phyloP scores from a whole-genome alignment of 2,888 invertebrate genomes.

The Lochmaea crataegi region DNA sequence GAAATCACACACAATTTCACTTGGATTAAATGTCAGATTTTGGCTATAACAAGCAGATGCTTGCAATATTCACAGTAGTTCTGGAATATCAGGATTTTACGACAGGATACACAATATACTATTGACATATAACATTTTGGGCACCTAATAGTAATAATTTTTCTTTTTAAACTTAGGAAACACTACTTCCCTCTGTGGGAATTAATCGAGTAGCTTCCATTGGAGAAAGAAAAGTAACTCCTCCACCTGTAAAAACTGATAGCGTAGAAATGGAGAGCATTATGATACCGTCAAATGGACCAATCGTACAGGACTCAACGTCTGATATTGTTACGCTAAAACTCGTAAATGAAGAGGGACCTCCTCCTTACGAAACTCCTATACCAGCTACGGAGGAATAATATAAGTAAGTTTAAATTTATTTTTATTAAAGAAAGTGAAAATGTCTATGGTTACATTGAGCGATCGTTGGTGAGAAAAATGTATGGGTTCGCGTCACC shows the following conservation, averaged over 20 bases:
- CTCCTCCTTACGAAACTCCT: constrained; percentile 57
- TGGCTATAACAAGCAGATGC: too few relatives aligned
- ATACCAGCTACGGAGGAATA: constrained; percentile 1
- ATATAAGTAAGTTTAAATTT: background rate
- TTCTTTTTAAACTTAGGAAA: constrained; percentile 50
- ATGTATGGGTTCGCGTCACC: too few relatives aligned
- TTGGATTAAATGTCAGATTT: too few relatives aligned
- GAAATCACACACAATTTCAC: too few relatives aligned
- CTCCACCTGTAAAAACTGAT: constrained; percentile 66
- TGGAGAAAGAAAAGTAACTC: constrained; percentile 58
- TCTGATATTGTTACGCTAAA: constrained; percentile 65
- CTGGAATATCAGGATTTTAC: too few relatives aligned
- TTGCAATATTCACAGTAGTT: too few relatives aligned
- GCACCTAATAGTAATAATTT: background rate
- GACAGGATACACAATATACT: too few relatives aligned
- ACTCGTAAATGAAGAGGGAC: constrained; percentile 64
- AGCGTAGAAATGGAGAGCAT: constrained; percentile 69
- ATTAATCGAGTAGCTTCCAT: constrained; percentile 71
- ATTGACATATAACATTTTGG: too few relatives aligned
- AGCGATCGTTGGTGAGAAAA: too few relatives aligned
- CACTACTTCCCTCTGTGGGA: constrained; percentile 63
- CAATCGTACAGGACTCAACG: constrained; percentile 58
- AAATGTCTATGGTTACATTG: too few relatives aligned
- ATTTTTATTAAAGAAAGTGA: background rate
- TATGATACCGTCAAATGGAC: constrained; percentile 53